Conservation (phyloP, 1,140 invertebrate species). For the Propsilocerus akamusi region DNA sequence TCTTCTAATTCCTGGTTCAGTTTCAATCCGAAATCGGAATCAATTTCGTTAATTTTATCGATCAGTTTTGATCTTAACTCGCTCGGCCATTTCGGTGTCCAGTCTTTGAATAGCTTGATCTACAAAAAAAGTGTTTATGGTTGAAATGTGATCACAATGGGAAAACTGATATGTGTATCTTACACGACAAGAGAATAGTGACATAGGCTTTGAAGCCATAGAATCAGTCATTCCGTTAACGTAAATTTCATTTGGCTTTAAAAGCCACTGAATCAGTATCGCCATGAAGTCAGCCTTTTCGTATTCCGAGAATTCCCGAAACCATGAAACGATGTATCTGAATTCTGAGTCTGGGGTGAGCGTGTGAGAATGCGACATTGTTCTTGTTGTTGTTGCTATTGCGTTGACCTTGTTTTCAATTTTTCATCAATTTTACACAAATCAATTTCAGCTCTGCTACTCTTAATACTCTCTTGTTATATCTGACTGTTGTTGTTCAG, state of each 20-base stretch:
- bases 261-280: constrained; percentile 48
- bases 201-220: constrained; percentile 57
- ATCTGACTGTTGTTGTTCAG: too few species aligned
- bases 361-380: neutral
- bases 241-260: constrained; percentile 30
- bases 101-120: constrained; percentile 71
- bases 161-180: constrained; percentile 15
- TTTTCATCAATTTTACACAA: too few species aligned
- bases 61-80: constrained; percentile 52
- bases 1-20: constrained; percentile 36
- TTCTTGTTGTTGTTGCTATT: too few species aligned
- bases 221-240: constrained; percentile 51
- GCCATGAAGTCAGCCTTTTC: constrained; percentile 68
- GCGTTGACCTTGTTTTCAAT: too few species aligned
- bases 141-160: too few species aligned
- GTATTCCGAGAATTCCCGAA: constrained; percentile 72
- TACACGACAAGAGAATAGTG: constrained; percentile 72
- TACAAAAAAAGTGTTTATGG: constrained; percentile 23
- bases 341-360: constrained; percentile 39
- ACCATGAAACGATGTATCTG: constrained; percentile 67
- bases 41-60: constrained; percentile 44
- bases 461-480: too few species aligned
- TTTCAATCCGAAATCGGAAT: constrained; percentile 48
- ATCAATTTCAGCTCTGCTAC: too few species aligned
- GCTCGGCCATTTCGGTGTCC: constrained; percentile 63